Evolutionary conservation across 1,140 invertebrate species (phyloP), one percentile per base, ranked within the genome.

Genomic region (Copidosoma floridanum): DNA sequence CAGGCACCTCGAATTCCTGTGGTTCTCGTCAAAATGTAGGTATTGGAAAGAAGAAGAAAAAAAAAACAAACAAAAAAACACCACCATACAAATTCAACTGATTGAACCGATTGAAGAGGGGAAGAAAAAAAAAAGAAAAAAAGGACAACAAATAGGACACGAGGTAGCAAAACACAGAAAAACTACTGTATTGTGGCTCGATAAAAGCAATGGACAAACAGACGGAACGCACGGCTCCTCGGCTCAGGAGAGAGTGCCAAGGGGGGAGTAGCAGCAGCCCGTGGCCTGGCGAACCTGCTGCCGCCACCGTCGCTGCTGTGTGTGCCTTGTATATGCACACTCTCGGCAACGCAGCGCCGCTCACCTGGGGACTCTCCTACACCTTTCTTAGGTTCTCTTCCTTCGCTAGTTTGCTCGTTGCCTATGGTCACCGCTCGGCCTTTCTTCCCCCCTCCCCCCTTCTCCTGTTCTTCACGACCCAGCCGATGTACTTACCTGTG

Each of bases 241-340:
- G 21, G 50, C 57, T 53, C 50, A 20, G 38, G 57, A 60, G 50
- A 60, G 57, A 60, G 57, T 60, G 57, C 57, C 57, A 37, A 23
- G 29, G 57, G 50, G 40, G 21, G n/a, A n/a, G n/a, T n/a, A n/a
- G n/a, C n/a, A n/a, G n/a, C n/a, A n/a, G n/a, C 50, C 50, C 26
- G 37, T 43, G 21, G 54, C 43, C 43, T 50, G 46, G 57, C 57
- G 41, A 60, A 60, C 57, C 57, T 59, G 57, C 50, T 23, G 24
- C 46, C 21, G 40, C 40, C 16, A 20, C 38, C n/a, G n/a, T 8
- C 38, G 2, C 38, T 12, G 43, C n/a, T n/a, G n/a, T n/a, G n/a
- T n/a, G n/a, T n/a, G n/a, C n/a, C n/a, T n/a, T n/a, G n/a, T n/a
- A n/a, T n/a, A n/a, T n/a, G n/a, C n/a, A n/a, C n/a, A n/a, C n/a